Percentiles rank a stretch among this genome's conserved stretches.
Conservation (phyloP, 2,113 vertebrate species). For the Edolisoma coerulescens region DNA sequence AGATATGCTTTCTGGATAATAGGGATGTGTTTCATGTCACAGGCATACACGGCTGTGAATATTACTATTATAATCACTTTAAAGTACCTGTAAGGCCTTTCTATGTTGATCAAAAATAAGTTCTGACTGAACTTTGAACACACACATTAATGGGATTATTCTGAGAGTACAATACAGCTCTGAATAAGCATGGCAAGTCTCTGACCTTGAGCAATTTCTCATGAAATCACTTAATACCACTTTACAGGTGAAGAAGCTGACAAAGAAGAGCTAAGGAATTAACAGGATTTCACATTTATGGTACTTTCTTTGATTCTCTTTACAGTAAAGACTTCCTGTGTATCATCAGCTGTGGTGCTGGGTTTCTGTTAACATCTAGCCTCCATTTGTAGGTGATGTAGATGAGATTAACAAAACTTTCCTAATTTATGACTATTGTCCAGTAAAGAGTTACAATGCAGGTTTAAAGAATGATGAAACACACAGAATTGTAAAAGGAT, state of each 20-base stretch:
- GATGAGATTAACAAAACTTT: not conserved
- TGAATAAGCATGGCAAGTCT: slow-evolving; percentile 6
- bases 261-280: not conserved
- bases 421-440: not conserved
- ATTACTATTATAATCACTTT: not conserved
- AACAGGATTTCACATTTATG: not conserved
- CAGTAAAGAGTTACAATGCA: not conserved
- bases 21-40: not conserved
- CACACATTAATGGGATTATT: slow-evolving; percentile 25
- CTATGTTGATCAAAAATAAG: slow-evolving; percentile 17
- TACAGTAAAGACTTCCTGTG: not conserved
- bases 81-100: not conserved
- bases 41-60: not conserved
- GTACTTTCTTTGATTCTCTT: not conserved
- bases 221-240: slow-evolving; percentile 13
- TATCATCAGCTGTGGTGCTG: not conserved
- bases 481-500: not conserved
- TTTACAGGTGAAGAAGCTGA: slow-evolving; percentile 31
- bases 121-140: not conserved
- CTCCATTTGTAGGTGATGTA: not conserved
- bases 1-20: not conserved
- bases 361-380: not conserved
- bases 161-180: not conserved
- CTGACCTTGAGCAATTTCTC: not conserved
- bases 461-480: not conserved